Evolutionary conservation across 2,113 vertebrate genomes (phyloP).

Genomic region (Vulpes ferrilata): DNA sequence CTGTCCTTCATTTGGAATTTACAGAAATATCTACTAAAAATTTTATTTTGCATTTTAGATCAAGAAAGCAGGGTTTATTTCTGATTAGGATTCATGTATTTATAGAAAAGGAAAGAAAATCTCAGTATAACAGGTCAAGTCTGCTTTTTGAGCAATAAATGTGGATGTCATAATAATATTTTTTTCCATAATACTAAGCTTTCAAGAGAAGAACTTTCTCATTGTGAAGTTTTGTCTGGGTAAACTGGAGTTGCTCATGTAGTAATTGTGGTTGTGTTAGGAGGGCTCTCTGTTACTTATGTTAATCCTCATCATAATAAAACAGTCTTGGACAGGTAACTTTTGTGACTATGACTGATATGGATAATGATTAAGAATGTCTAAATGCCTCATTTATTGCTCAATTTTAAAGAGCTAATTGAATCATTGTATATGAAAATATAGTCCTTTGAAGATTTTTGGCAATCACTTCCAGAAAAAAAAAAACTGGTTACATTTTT

Average conservation of each 20-base stretch:
- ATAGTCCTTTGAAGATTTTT: constrained; percentile 23
- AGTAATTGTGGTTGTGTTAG: neutral
- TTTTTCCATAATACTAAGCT: neutral
- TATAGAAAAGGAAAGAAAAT: neutral
- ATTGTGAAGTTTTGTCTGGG: neutral
- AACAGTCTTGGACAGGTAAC: neutral
- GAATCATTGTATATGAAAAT: constrained; percentile 40
- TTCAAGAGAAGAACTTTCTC: neutral
- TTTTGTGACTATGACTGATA: neutral
- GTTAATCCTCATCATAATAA: neutral
- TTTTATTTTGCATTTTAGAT: constrained; percentile 8
- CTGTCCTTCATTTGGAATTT: neutral
- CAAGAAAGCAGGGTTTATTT: constrained; percentile 13
- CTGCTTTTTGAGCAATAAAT: constrained; percentile 28
- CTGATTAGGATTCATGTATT: neutral
- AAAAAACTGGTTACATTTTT: neutral
- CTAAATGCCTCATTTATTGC: neutral
- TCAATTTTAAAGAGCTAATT: constrained; percentile 47
- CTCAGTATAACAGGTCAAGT: neutral
- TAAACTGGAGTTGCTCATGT: neutral
- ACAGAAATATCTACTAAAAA: constrained; percentile 11
- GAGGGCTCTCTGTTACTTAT: neutral
- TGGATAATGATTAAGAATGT: neutral
- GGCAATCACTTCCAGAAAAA: constrained; percentile 11
- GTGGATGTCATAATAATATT: neutral